Percentiles rank a stretch among this genome's conserved stretches.
Conservation (phyloP, 2,113 vertebrate genomes). For the Chloropsis hardwickii region DNA sequence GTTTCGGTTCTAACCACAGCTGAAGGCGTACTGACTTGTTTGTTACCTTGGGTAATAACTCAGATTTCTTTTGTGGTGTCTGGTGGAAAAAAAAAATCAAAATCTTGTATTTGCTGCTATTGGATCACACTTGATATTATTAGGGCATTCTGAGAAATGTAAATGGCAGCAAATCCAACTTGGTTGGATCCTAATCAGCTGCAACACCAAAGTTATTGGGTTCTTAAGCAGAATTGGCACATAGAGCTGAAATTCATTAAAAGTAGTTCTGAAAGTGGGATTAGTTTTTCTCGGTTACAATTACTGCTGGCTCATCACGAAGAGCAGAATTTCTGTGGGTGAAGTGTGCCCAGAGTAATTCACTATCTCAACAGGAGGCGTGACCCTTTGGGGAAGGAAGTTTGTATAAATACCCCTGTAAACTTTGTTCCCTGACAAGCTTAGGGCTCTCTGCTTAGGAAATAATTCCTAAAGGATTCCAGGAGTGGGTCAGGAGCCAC, state of each 20-base stretch:
- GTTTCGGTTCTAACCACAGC: not conserved
- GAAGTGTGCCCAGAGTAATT: not conserved
- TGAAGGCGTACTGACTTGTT: not conserved
- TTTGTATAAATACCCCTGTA: not conserved
- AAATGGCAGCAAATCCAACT: not conserved
- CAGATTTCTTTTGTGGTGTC: not conserved
- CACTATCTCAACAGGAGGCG: not conserved
- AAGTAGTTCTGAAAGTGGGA: not conserved
- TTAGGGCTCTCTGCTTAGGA: not conserved
- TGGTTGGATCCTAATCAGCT: not conserved
- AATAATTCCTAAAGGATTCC: accelerated
- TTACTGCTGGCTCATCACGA: not conserved
- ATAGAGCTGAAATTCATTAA: not conserved
- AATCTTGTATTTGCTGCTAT: not conserved
- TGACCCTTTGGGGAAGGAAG: not conserved
- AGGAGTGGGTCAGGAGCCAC: not conserved
- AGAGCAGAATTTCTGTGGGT: not conserved
- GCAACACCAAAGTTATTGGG: not conserved
- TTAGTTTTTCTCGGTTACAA: not conserved
- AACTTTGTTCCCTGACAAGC: not conserved
- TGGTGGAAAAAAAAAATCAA: not conserved
- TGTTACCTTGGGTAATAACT: not conserved
- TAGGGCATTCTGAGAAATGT: not conserved
- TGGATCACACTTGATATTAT: not conserved
- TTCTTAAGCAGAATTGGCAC: not conserved